Conservation (phyloP, 1,140 invertebrate species). For the Drosophila pseudoananassae region DNA sequence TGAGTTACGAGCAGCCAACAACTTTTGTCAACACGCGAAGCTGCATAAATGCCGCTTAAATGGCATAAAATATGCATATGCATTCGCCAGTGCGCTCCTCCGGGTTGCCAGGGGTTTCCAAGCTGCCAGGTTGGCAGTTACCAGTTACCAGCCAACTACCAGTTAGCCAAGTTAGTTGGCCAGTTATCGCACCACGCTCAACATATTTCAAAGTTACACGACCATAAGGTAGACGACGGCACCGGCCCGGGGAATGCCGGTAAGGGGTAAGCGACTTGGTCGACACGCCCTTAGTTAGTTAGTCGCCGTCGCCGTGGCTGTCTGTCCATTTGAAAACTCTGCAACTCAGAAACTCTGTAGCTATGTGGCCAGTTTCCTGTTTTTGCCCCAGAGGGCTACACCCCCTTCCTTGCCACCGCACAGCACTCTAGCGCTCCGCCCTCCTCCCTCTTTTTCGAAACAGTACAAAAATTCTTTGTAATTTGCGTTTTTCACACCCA, state of each 20-base stretch:
- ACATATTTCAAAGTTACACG: slow-evolving; percentile 81
- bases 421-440: background rate
- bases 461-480: slow-evolving; percentile 69
- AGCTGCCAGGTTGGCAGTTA: slow-evolving; percentile 28
- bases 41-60: slow-evolving; percentile 80
- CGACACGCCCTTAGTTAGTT: slow-evolving; percentile 80
- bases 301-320: slow-evolving; percentile 41
- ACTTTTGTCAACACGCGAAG: slow-evolving; percentile 81
- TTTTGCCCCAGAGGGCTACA: slow-evolving; percentile 40
- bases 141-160: slow-evolving; percentile 41
- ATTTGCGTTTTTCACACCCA: slow-evolving; percentile 81
- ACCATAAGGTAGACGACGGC: slow-evolving; percentile 40
- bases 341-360: slow-evolving; percentile 34
- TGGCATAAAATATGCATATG: slow-evolving; percentile 81
- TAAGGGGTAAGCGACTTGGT: slow-evolving; percentile 35
- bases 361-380: slow-evolving; percentile 77
- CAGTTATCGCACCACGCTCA: slow-evolving; percentile 75
- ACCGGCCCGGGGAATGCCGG: background rate
- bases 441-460: slow-evolving; percentile 11
- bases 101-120: slow-evolving; percentile 4
- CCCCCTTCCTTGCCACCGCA: slow-evolving; percentile 6
- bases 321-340: slow-evolving; percentile 31
- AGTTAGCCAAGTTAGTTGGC: slow-evolving; percentile 63
- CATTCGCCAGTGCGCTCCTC: slow-evolving; percentile 41
- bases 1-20: slow-evolving; percentile 80